Evolutionary conservation across 2,113 vertebrate genomes (phyloP).

Genomic region (Herpailurus yagouaroundi): DNA sequence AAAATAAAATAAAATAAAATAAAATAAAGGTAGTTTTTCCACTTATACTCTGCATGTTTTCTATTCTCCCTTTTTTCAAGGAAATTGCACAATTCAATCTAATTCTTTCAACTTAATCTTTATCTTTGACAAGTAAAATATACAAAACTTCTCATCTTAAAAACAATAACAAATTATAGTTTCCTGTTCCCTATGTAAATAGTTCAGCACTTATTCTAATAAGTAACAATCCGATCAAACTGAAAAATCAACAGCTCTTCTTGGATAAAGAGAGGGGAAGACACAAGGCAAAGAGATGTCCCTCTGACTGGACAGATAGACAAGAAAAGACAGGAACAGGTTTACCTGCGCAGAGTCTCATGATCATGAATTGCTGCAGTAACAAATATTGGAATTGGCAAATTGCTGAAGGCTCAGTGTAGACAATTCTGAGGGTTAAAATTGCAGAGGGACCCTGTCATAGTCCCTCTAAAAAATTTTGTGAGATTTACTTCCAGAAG

Average conservation of each 20-base stretch:
- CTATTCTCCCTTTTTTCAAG: neutral
- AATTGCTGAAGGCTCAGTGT: neutral
- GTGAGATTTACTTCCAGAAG: neutral
- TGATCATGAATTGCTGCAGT: neutral
- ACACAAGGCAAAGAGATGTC: neutral
- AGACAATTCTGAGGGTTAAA: neutral
- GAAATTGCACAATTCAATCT: neutral
- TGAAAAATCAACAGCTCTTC: neutral
- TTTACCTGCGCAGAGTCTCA: neutral
- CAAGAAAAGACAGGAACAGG: neutral
- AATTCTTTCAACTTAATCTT: conserved; percentile 13
- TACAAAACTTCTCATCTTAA: neutral
- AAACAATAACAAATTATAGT: neutral
- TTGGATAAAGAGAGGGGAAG: neutral
- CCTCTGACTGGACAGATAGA: neutral
- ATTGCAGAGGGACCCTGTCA: neutral
- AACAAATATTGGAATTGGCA: neutral
- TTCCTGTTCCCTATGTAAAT: neutral
- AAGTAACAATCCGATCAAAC: neutral
- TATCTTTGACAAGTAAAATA: neutral
- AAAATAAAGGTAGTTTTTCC: neutral
- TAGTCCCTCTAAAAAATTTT: neutral
- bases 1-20: neutral
- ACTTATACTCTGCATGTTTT: neutral
- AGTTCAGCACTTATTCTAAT: neutral